Evolutionary conservation across 2,113 vertebrate genomes (phyloP).

Genomic region (Oncorhynchus gorbuscha): DNA sequence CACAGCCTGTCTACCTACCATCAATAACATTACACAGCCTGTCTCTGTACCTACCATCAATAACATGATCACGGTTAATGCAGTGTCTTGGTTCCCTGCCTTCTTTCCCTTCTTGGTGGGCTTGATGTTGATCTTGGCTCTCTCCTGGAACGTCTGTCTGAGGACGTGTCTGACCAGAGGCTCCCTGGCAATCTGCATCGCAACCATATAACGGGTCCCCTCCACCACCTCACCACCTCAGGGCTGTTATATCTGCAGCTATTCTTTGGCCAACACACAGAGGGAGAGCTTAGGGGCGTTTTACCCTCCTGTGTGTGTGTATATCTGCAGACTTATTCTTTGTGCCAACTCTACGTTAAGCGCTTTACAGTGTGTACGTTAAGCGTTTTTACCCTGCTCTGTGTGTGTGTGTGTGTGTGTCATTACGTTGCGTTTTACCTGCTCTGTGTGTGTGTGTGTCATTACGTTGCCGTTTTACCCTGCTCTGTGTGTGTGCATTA

Average conservation of each 20-base stretch:
- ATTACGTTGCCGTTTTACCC: no score
- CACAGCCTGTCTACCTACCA: no score
- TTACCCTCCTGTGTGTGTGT: no score
- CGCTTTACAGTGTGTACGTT: no score
- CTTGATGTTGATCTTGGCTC: slow-evolving; percentile 94
- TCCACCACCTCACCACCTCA: slow-evolving; percentile 92
- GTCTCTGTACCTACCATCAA: no score
- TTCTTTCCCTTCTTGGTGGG: slow-evolving; percentile 98
- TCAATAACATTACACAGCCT: no score
- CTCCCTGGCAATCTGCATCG: slow-evolving; percentile 95
- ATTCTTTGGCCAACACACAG: no score
- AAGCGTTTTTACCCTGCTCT: no score
- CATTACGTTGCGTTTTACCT: no score
- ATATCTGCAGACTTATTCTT: slow-evolving; percentile 97
- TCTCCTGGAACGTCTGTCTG: slow-evolving; percentile 95
- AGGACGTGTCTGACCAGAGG: slow-evolving; percentile 95
- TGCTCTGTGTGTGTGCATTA: not conserved
- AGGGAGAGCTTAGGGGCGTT: no score
- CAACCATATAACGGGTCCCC: slow-evolving; percentile 98
- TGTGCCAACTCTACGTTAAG: slow-evolving; percentile 84
- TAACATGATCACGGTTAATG: not conserved
- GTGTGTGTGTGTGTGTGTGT: no score
- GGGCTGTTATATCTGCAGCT: no score
- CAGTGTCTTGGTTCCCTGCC: slow-evolving; percentile 61
- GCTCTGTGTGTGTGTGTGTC: not conserved